Evolutionary conservation across 37 sponge, comb jelly and placozoan species (phyloP), one percentile per base, ranked within the genome.

Genomic region (Trichoplax adhaerens): DNA sequence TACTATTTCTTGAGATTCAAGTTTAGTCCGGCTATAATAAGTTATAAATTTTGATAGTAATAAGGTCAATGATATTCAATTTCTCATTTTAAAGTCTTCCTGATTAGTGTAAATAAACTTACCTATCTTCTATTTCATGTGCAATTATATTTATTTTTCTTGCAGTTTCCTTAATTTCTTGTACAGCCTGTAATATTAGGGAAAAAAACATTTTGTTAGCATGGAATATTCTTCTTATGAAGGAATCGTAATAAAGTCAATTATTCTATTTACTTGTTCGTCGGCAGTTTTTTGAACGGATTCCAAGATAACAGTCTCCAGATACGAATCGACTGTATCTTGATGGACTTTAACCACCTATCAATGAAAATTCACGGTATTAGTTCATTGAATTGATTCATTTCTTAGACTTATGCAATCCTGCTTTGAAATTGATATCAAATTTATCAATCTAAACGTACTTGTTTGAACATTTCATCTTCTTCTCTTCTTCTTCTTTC

Each of bases 401-500:
- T 29, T 29, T 29, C 29, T 29, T 29, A 29, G 29, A 29, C 29
- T 29, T 29, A 29, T 29, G 29, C 29, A 29, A 29, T 29, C 29
- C 29, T 29, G 29, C 29, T 29, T 29, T 29, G 29, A 29, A 29
- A 29, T 29, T 29, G 29, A 29, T 29, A 29, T 29, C 29, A 29
- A 29, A 29, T 29, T 29, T 29, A 29, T 29, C 29, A 29, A 76
- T 69, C 58, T 52, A 58, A 68, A 48, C 66, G 69, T 62, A 95
- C 83, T 72, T 95, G 96, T 80, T 85, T 91, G 77, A 90, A 91
- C 12, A 95, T 72, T 71, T 95, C 96, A 62, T 95, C 96, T 68
- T 95, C 88, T 71, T 63, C 78, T 48, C 88, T 64, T 12, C 96
- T 65, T 48, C 87, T 62, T 62, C 91, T 68, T 80, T 95, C 96